These are phyloP conservation scores for Aphelenchoides fujianensis DNA, from an alignment of 1,140 invertebrate species.

Conservation along the genomic window DNA sequence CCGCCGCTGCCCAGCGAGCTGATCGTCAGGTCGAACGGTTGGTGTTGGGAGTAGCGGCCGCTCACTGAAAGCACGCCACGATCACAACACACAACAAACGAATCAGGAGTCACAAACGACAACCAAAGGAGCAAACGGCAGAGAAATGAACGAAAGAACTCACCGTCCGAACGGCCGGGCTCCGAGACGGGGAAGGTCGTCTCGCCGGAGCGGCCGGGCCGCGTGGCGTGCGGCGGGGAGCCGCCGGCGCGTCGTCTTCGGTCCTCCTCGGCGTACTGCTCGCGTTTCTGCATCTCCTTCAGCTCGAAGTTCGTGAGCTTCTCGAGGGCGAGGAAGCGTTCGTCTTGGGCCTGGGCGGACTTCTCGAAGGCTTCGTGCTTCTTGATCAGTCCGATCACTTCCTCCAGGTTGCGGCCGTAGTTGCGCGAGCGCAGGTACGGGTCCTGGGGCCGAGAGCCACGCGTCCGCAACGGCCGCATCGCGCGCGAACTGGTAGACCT, in stretches of 20 bases:
- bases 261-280: conserved; percentile 69
- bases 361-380: conserved; percentile 99
- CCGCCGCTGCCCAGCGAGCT: conserved; percentile 12
- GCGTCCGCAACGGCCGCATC: conserved; percentile 98
- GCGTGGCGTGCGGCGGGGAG: background rate
- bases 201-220: conserved; percentile 30
- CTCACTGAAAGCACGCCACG: conserved; percentile 33
- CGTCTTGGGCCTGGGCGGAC: conserved; percentile 94
- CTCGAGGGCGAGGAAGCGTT: conserved; percentile 93
- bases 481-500: conserved; percentile 98
- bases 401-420: conserved; percentile 79
- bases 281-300: conserved; percentile 85
- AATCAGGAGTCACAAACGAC: conserved; percentile 18
- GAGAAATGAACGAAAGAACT: conserved; percentile 6
- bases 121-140: conserved; percentile 29
- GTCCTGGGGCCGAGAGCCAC: conserved; percentile 95
- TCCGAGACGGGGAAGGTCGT: conserved; percentile 37
- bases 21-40: conserved; percentile 18
- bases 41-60: background rate
- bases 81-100: conserved; percentile 35
- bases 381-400: conserved; percentile 97
- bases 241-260: conserved; percentile 34
- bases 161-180: conserved; percentile 32
- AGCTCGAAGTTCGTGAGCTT: conserved; percentile 98
- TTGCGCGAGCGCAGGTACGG: conserved; percentile 94